Evolutionary conservation across 2,113 vertebrate genomes (phyloP), one percentile per base, ranked within the genome.

Genomic region (Dolichallabes microphthalmus): DNA sequence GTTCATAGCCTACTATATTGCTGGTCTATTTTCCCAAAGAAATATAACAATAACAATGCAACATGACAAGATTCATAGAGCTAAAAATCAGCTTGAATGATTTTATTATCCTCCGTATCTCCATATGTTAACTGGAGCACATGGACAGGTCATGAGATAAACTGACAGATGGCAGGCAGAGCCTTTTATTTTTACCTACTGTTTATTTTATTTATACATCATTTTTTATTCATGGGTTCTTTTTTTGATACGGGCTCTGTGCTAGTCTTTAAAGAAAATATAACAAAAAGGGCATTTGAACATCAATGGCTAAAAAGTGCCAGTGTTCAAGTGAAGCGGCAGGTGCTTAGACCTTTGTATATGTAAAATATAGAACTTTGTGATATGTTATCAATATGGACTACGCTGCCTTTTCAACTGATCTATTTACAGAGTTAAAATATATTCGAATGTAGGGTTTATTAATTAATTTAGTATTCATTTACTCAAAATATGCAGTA

Each of bases 201-300:
- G 14, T 69, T 35, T 69, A 35, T 69, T 73, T 73, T 45, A 73
- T 45, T 73, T 45, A 73, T n/a, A 74, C 45, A n/a, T 74, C 13
- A 52, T 52, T 13, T 74, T n/a, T 15, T 30, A n/a, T 25, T 74
- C 12, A 50, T 52, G 50, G 11, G 14, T 14, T n/a, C 17, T 1
- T 35, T 35, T 22, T 15, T 45, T 74, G 12, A 74, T n/a, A 52
- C n/a, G 20, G 39, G 45, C 71, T 2, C 15, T 2, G 22, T 45
- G 45, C 71, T n/a, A 74, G 12, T 22, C 15, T 73, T 73, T 22
- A 12, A 4, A 25, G 45, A 45, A 45, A 45, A 11, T 1, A 20
- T 9, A 32, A 1, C 7, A 35, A 35, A 69, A 32, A 35, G 13
- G 15, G 32, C 68, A 71, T 15, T 45, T 7, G 39, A 22, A 45